Evolutionary conservation across 2,113 vertebrate species (phyloP).

Genomic region (Pelusios castaneus): DNA sequence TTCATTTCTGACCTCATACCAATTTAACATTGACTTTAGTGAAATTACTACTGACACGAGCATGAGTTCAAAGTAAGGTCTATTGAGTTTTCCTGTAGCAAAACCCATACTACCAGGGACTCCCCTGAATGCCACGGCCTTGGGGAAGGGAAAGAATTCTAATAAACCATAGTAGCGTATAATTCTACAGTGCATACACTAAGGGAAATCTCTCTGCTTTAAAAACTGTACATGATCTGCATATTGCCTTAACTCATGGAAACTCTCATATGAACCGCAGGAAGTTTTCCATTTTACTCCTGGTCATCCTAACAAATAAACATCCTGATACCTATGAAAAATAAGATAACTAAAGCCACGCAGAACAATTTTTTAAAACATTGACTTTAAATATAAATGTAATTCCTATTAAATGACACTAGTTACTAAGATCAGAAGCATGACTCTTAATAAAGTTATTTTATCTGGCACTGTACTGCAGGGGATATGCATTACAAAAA

Average conservation of each 20-base stretch:
- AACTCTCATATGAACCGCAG: not conserved
- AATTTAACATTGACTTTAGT: not conserved
- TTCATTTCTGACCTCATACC: not conserved
- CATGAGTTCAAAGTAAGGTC: not conserved
- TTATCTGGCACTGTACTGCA: not conserved
- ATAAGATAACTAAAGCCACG: not conserved
- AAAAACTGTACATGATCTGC: not conserved
- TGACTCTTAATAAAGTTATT: not conserved
- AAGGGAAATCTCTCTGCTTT: not conserved
- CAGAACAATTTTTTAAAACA: not conserved
- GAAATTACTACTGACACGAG: not conserved
- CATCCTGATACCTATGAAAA: not conserved
- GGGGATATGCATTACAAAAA: not conserved
- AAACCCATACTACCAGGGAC: not conserved
- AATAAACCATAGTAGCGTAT: not conserved
- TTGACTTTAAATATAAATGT: not conserved
- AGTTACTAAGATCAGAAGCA: not conserved
- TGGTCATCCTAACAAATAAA: not conserved
- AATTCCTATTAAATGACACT: not conserved
- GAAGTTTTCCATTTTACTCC: not conserved
- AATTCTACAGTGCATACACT: not conserved
- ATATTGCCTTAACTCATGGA: not conserved
- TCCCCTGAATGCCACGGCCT: not conserved
- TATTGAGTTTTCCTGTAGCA: not conserved
- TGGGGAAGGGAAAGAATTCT: not conserved